phyloP scores from a whole-genome alignment of 2,113 vertebrate genomes.

The Herpetotheres cachinnans region DNA sequence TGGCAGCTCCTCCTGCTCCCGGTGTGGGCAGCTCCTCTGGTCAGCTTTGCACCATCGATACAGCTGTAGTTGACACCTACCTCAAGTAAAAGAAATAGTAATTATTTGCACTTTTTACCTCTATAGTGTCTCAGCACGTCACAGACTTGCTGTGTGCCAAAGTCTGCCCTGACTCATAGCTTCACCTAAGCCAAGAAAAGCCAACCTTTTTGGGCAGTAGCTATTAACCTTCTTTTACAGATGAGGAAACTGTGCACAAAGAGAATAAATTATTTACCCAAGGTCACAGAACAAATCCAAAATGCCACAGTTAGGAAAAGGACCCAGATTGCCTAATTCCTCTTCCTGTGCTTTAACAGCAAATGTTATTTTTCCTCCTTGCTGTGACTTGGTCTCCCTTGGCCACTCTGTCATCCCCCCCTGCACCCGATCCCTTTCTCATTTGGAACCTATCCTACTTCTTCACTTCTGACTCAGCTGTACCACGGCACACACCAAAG shows the following conservation, averaged over 20 bases:
- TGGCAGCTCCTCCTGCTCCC: not conserved
- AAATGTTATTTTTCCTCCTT: not conserved
- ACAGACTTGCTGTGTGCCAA: not conserved
- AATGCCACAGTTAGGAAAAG: not conserved
- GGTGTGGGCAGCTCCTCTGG: not conserved
- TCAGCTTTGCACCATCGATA: not conserved
- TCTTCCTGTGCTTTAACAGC: not conserved
- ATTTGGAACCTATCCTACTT: not conserved
- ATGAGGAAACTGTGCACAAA: not conserved
- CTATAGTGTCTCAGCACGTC: not conserved
- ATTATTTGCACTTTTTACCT: not conserved
- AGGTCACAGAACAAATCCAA: not conserved
- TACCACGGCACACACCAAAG: accelerated
- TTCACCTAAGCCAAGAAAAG: not conserved
- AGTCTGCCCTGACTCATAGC: not conserved
- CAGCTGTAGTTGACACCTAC: not conserved
- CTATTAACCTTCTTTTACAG: not conserved
- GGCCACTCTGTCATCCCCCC: not conserved
- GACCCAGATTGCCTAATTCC: not conserved
- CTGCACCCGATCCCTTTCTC: not conserved
- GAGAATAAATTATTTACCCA: constrained; percentile 31
- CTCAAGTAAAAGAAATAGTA: not conserved
- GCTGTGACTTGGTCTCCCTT: not conserved
- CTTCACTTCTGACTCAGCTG: not conserved
- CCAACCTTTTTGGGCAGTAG: not conserved